Evolutionary conservation across 23 tunicate genomes (phyloP).

Genomic region (Ascidia mentula): DNA sequence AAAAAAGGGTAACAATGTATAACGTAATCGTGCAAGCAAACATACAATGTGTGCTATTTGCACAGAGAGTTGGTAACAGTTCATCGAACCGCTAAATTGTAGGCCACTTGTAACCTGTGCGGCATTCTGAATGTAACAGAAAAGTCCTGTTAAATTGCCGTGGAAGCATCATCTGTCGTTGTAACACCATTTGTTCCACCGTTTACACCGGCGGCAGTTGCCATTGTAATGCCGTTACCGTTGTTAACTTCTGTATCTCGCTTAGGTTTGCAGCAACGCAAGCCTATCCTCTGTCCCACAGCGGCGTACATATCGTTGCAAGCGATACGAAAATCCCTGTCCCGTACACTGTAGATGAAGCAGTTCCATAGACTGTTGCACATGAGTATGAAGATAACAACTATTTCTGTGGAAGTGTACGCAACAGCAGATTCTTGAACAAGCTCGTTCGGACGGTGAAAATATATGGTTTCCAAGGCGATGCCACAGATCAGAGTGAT

Average conservation of each 20-base stretch:
- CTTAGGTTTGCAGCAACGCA: background rate
- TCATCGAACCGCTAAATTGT: too few species aligned
- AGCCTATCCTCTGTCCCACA: conserved; percentile 3
- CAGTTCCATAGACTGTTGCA: conserved; percentile 66
- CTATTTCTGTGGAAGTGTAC: conserved; percentile 32
- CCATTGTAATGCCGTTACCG: background rate
- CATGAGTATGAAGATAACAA: conserved; percentile 30
- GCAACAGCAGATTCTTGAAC: conserved; percentile 12
- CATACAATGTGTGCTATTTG: too few species aligned
- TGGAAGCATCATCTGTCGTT: too few species aligned
- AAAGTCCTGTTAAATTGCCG: too few species aligned
- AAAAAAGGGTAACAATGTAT: too few species aligned
- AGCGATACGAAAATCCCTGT: conserved; percentile 36
- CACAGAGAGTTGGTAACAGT: too few species aligned
- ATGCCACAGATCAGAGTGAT: conserved; percentile 14
- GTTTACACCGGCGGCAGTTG: too few species aligned
- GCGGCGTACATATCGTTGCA: conserved; percentile 3
- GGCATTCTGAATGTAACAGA: too few species aligned
- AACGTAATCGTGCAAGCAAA: too few species aligned
- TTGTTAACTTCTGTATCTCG: background rate
- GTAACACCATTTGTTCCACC: too few species aligned
- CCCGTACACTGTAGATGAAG: conserved; percentile 45
- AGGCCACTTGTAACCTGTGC: too few species aligned
- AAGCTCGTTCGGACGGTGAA: background rate
- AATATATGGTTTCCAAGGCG: background rate